Evolutionary conservation across 2,113 vertebrate genomes (phyloP), one percentile per base, ranked within the genome.

Genomic region (Silurus glanis): DNA sequence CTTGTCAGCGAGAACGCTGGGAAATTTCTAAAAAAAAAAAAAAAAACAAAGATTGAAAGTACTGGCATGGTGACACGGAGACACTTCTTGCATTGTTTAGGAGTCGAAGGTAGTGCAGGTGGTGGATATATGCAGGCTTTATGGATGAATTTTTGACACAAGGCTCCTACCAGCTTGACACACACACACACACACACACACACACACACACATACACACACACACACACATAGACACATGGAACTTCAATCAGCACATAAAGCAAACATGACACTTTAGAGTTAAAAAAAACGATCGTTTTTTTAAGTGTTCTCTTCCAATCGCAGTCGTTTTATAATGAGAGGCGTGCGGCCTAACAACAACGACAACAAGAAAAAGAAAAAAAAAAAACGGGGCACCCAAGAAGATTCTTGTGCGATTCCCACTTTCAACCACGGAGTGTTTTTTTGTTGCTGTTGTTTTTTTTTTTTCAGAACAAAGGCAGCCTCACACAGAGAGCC

Each of bases 391-490:
- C 55, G 47, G 59, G 67, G 45, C 53, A 17, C 21, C 28, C 23
- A 37, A 58, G 28, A 74, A 58, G 59, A n/a, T 49, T 83, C 61
- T 86, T 2, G 25, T 49, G 82, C 74, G 67, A 72, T 66, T 37
- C 74, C 51, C 47, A 74, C 53, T 76, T 82, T 61, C 59, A 25
- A 83, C 61, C 58, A 71, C 69, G 49, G 71, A 85, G 62, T 71
- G 62, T 80, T 58, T 64, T 37, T 37, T 37, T 37, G 37, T 37
- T 37, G 37, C 37, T 37, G 37, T 37, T 37, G 37, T 37, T 37
- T 37, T 37, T 37, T 37, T 37, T 37, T 37, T 62, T 80, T 85
- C 49, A 61, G 74, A 89, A 90, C 85, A 89, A 91, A 89, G 62
- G 82, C 78, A 81, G 85, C 84, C 83, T 86, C 85, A 84, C 81